phyloP scores from a whole-genome alignment of 1,140 invertebrate species.

The Camponotus floridanus region DNA sequence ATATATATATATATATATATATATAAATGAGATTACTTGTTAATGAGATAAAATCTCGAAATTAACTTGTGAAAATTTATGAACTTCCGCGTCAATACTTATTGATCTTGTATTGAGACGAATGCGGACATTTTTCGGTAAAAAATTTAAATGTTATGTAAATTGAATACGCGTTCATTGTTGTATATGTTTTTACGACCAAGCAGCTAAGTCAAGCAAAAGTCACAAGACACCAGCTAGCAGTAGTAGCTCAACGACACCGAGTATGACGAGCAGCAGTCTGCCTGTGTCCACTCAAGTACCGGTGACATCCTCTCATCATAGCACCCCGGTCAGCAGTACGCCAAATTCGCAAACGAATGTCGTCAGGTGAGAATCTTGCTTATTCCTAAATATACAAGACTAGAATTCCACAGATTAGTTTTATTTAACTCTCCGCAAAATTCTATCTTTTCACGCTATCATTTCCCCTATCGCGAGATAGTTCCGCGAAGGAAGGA shows the following conservation, averaged over 20 bases:
- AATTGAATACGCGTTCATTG: neutral
- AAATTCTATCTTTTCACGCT: constrained; percentile 74
- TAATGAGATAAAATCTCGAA: constrained; percentile 30
- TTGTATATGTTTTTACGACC: constrained; percentile 26
- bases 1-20: too few species aligned
- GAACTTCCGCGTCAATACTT: neutral
- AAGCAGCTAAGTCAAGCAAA: constrained; percentile 85
- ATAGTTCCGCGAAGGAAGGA: constrained; percentile 78
- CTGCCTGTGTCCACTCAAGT: constrained; percentile 80
- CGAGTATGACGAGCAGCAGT: constrained; percentile 80
- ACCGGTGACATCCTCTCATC: constrained; percentile 82
- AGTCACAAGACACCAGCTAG: constrained; percentile 83
- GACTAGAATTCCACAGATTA: constrained; percentile 14
- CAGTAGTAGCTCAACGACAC: constrained; percentile 78
- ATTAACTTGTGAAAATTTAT: neutral
- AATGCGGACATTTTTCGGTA: constrained; percentile 29
- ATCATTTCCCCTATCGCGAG: constrained; percentile 53
- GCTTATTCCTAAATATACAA: constrained; percentile 36
- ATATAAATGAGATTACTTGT: constrained; percentile 19
- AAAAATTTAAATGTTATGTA: neutral
- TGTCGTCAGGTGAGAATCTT: constrained; percentile 82
- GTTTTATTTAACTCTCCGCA: constrained; percentile 40
- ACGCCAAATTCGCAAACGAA: constrained; percentile 84
- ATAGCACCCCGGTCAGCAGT: constrained; percentile 81
- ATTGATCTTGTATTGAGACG: neutral